Evolutionary conservation across 2,113 vertebrate genomes (phyloP), one percentile per base, ranked within the genome.

Genomic region (Plestiodon gilberti): DNA sequence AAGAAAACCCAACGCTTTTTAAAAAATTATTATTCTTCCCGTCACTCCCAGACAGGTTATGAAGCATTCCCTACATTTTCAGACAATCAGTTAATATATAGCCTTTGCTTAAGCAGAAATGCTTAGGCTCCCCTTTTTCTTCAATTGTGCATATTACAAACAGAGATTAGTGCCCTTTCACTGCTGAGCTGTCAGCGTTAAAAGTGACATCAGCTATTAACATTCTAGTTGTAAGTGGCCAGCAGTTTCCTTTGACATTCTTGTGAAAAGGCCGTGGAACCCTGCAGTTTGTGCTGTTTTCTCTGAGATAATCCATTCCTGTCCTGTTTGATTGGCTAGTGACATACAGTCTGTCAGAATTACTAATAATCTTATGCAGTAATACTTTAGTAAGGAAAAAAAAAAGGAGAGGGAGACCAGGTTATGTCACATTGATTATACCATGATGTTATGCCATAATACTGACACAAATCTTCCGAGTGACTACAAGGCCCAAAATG

Each of bases 141-240:
- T 93, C 81, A 92, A 4, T 91, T 95, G 89, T 92, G 91, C 91
- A 91, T 94, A 95, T 96, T 96, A 90, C 95, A 95, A 96, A 96
- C 88, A 95, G 89, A 94, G 96, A 96, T 97, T 96, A 96, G 94
- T 80, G 94, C 93, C 89, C 96, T 97, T 96, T 97, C 96, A 96
- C 96, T 97, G 95, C 85, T 90, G 94, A 95, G 93, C 96, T 97
- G 97, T 98, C 97, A 97, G 94, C 94, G 90, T 92, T 95, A 94
- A 97, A 57, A 97, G 94, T 96, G 96, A 97, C 94, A 95, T 76
- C 89, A 96, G 95, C 97, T 97, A 97, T 97, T 97, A 97, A 96
- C 97, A 96, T 98, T 97, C 97, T 98, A 88, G 95, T 81, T 96
- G 91, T 97, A 97, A 97, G 97, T 95, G 94, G 93, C 77, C 94